These are phyloP conservation scores for Mythimna impura DNA, from an alignment of 2,888 invertebrate species.

Conservation along the genomic window DNA sequence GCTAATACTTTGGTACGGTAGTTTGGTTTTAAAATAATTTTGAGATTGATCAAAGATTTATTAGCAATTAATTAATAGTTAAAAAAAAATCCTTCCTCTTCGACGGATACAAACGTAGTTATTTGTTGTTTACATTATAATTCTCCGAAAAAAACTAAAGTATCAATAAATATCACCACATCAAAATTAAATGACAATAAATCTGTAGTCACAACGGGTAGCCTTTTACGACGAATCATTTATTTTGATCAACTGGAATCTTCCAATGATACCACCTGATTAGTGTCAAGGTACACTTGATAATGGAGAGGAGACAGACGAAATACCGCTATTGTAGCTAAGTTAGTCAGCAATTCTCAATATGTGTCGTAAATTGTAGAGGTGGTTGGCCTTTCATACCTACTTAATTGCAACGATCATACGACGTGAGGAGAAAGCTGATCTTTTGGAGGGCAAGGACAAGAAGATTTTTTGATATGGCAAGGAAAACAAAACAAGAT, in stretches of 20 bases:
- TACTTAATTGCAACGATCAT: constrained; percentile 16
- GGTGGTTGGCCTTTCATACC: constrained; percentile 17
- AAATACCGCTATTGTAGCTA: constrained; percentile 24
- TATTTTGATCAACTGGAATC: constrained; percentile 25
- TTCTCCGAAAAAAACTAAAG: neutral
- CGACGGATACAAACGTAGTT: no score
- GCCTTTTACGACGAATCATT: neutral
- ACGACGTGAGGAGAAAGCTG: neutral
- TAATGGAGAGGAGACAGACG: constrained; percentile 34
- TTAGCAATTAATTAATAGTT: no score
- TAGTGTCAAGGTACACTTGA: constrained; percentile 47
- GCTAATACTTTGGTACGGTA: no score
- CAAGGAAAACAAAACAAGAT: neutral
- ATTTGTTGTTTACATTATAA: no score
- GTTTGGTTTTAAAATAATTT: no score
- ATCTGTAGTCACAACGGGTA: neutral
- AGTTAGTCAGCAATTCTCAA: constrained; percentile 35
- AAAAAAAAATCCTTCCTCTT: no score
- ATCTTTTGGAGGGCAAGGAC: constrained; percentile 7
- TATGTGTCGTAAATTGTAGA: constrained; percentile 6
- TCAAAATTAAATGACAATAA: neutral
- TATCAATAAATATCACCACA: neutral
- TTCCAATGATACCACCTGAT: constrained; percentile 26
- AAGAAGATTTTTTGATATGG: neutral
- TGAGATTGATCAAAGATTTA: no score